phyloP scores from a whole-genome alignment of 2,797 vertebrate genomes.

The Serranus cabrilla region DNA sequence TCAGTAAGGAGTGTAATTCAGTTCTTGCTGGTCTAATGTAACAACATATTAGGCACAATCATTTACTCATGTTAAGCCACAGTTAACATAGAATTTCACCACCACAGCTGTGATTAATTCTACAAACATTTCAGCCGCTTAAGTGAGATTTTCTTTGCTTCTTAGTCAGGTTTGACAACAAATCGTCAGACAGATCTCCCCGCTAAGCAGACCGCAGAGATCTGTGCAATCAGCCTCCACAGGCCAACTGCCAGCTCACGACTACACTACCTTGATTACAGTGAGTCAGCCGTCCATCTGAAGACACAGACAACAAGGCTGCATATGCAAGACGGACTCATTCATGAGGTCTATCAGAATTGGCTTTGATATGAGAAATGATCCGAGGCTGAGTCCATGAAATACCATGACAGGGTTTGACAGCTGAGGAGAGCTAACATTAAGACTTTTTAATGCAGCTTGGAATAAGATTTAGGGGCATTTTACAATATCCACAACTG shows the following conservation, averaged over 20 bases:
- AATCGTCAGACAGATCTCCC: conserved; percentile 54
- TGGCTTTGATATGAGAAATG: conserved; percentile 35
- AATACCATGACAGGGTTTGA: too few relatives aligned
- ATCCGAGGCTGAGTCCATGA: background rate
- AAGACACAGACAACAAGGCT: conserved; percentile 64
- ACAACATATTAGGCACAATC: background rate
- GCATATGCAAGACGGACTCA: conserved; percentile 63
- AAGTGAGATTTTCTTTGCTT: conserved; percentile 23
- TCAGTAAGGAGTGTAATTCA: background rate
- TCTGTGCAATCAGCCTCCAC: conserved; percentile 69
- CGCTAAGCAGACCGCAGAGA: conserved; percentile 43
- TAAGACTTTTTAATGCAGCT: too few relatives aligned
- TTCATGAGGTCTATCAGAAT: conserved; percentile 64
- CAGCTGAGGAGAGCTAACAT: too few relatives aligned
- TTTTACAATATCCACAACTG: too few relatives aligned
- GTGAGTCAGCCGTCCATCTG: conserved; percentile 80
- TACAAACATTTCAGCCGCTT: conserved; percentile 12
- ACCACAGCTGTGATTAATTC: background rate
- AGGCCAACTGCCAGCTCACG: conserved; percentile 74
- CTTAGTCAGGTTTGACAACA: conserved; percentile 42
- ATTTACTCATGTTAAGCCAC: background rate
- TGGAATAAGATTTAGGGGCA: too few relatives aligned
- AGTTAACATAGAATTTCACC: conserved; percentile 4
- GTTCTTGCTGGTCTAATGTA: conserved; percentile 15
- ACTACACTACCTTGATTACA: conserved; percentile 78